Evolutionary conservation across 2,888 invertebrate genomes (phyloP).

Genomic region (Acanthococcus lagerstroemiae): DNA sequence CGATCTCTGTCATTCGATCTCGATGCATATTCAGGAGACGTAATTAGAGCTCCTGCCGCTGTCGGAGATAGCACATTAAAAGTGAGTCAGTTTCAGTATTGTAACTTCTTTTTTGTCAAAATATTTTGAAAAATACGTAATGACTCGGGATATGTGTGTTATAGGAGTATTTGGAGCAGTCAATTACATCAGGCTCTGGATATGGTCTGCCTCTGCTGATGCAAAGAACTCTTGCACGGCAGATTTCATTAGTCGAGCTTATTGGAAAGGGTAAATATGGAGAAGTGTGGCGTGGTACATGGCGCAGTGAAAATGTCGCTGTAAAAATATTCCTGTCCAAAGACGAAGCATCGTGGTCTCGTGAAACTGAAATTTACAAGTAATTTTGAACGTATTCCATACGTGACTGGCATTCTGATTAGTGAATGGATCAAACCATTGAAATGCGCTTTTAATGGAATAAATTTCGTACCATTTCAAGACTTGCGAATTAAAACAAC

Average conservation of each 20-base stretch:
- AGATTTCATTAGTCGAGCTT: conserved; percentile 73
- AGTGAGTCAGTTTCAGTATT: neutral
- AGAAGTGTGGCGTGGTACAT: conserved; percentile 82
- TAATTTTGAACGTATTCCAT: too few relatives aligned
- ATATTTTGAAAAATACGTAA: neutral
- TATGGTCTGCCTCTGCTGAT: conserved; percentile 85
- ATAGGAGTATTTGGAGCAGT: conserved; percentile 70
- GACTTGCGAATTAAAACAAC: neutral
- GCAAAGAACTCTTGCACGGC: conserved; percentile 84
- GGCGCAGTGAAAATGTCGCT: conserved; percentile 79
- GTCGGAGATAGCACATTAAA: conserved; percentile 15
- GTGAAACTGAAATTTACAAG: conserved; percentile 87
- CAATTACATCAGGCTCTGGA: conserved; percentile 80
- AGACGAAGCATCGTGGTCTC: conserved; percentile 86
- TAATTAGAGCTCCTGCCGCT: neutral
- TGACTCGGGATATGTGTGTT: conserved; percentile 3
- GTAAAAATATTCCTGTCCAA: conserved; percentile 93
- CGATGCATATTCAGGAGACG: conserved; percentile 11
- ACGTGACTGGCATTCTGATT: too few relatives aligned
- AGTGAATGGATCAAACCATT: neutral
- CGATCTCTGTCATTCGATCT: neutral
- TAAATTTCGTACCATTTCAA: too few relatives aligned
- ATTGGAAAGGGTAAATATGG: conserved; percentile 86
- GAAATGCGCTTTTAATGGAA: neutral
- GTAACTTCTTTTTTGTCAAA: neutral